Base-by-base conservation (phyloP, 2,888 invertebrate genomes). In the Drosophila seclusa region DNA sequence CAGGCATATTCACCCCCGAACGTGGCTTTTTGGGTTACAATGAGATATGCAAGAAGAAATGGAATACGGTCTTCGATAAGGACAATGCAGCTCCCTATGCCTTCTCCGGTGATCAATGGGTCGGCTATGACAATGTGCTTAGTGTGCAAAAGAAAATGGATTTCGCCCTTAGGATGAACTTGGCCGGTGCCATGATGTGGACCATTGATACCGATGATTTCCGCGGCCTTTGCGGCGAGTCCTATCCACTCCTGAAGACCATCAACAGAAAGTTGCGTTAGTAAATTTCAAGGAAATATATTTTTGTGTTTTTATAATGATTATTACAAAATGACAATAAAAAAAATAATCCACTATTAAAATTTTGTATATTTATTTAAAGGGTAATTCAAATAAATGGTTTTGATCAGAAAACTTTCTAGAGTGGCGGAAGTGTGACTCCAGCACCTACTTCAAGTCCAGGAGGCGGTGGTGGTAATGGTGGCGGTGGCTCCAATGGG, bases 201-300 rank as follows among this genome's bases (percentile, higher is more conserved):
- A 97, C 98, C 0, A 96, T 98, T 82, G 98, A 98, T 93, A 98
- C 97, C 91, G 98, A 98, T 79, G 98, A 98, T 91, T 98, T 98
- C 94, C 95, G 97, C 48, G 98, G 98, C n/a, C 95, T 94, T 29
- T 98, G 98, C 59, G 90, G 89, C 6, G 76, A 88, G 54, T n/a
- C 97, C 40, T 96, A 94, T 89, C 95, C 96, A 4, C 92, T 97
- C 6, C 87, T 96, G 38, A 94, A 91, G 60, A 65, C 86, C 4
- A 86, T 86, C 54, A 86, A 90, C 60, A 29, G 54, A 18, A 90
- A 90, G 38, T 45, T 85, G 62, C 89, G 85, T 32, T 85, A 83
- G 86, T 84, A 71, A 78, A 67, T 2, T 27, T 1, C 11, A n/a
- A 16, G 18, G 10, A 24, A 32, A 42, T 31, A 29, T n/a, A 42